phyloP scores from a whole-genome alignment of 2,888 invertebrate species.

The Polydrusus cervinus region DNA sequence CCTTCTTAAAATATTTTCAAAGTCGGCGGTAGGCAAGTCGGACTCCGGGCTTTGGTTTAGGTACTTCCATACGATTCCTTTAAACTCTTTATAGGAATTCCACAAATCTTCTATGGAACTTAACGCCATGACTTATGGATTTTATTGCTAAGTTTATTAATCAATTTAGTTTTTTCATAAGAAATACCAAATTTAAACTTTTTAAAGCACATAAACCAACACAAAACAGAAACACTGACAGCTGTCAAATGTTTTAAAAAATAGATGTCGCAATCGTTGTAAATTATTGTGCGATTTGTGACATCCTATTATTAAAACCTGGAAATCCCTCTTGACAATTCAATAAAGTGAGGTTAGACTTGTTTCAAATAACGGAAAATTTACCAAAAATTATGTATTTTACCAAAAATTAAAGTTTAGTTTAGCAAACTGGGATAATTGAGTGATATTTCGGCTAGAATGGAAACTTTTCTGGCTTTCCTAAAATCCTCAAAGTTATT shows the following conservation, averaged over 20 bases:
- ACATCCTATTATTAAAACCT: not conserved
- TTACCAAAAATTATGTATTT: too few relatives aligned
- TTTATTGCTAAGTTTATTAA: not conserved
- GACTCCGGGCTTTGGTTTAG: constrained; percentile 74
- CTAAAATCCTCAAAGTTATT: constrained; percentile 38
- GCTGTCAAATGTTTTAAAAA: not conserved
- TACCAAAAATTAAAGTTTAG: too few relatives aligned
- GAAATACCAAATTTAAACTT: not conserved
- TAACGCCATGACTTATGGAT: constrained; percentile 34
- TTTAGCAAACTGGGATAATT: not conserved
- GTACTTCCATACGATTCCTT: constrained; percentile 80
- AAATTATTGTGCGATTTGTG: not conserved
- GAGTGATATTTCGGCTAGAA: not conserved
- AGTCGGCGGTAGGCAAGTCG: constrained; percentile 76
- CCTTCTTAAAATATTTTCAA: constrained; percentile 84
- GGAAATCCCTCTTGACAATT: not conserved
- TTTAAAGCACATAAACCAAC: not conserved
- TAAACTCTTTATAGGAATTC: constrained; percentile 88
- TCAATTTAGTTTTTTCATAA: not conserved
- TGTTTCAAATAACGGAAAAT: too few relatives aligned
- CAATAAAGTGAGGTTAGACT: not conserved
- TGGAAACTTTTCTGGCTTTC: constrained; percentile 47
- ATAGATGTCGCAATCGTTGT: constrained; percentile 5
- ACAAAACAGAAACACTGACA: not conserved
- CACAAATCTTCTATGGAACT: constrained; percentile 82